Conservation (phyloP, 2,888 invertebrate genomes). For the Cephalotes varians region DNA sequence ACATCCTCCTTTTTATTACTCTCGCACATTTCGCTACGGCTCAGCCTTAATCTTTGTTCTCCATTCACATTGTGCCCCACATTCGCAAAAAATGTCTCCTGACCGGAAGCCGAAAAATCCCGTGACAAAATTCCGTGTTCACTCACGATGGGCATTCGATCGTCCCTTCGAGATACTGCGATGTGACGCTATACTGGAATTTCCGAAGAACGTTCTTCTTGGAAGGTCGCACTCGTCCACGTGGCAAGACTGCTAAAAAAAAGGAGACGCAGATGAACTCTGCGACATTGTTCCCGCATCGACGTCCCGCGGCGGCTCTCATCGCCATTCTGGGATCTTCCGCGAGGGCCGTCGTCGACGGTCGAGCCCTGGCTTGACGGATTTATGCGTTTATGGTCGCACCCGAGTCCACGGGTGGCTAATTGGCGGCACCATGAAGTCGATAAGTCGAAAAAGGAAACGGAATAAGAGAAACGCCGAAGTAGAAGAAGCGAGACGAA, state of each 20-base stretch:
- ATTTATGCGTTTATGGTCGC: conserved; percentile 79
- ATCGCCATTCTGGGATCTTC: conserved; percentile 73
- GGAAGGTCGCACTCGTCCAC: conserved; percentile 54
- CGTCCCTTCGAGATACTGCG: conserved; percentile 27
- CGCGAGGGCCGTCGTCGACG: conserved; percentile 51
- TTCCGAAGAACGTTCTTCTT: conserved; percentile 19
- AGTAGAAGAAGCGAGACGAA: not conserved
- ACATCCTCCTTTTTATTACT: not conserved
- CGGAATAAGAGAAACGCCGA: not conserved
- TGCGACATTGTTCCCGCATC: conserved; percentile 66
- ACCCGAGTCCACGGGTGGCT: conserved; percentile 75
- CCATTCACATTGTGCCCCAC: not conserved
- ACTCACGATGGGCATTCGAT: conserved; percentile 58
- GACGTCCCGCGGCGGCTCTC: conserved; percentile 78
- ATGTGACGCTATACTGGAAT: conserved; percentile 27
- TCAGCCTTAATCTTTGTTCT: not conserved
- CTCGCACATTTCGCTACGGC: not conserved
- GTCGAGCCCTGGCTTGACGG: conserved; percentile 65
- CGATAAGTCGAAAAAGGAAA: conserved; percentile 21
- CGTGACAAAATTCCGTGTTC: conserved; percentile 45
- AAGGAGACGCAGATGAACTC: conserved; percentile 52
- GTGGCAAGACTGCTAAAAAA: conserved; percentile 55
- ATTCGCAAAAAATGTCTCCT: not conserved
- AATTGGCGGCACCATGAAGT: conserved; percentile 80
- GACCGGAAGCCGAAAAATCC: not conserved